Evolutionary conservation across 2,888 invertebrate genomes (phyloP).

Genomic region (Oscheius sp.): DNA sequence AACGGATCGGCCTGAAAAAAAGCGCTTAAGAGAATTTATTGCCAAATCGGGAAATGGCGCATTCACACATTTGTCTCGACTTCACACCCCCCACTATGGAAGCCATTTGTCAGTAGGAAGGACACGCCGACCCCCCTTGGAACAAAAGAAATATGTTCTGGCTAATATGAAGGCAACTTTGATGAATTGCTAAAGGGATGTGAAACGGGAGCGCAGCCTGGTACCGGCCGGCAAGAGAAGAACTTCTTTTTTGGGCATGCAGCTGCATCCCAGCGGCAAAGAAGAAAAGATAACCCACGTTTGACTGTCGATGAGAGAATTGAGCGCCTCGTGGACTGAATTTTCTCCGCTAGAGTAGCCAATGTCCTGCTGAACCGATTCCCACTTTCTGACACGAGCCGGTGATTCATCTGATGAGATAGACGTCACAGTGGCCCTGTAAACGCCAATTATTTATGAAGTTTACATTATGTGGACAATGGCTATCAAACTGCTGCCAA

Average conservation of each 20-base stretch:
- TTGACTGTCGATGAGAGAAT: slow-evolving; percentile 41
- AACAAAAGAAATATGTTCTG: slow-evolving; percentile 30
- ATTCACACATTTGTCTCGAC: slow-evolving; percentile 29
- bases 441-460: background rate
- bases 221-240: background rate
- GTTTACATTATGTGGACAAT: slow-evolving; percentile 3
- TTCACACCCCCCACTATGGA: slow-evolving; percentile 33
- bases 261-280: background rate
- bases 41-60: slow-evolving; percentile 3
- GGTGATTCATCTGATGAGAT: slow-evolving; percentile 49
- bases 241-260: background rate
- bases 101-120: slow-evolving; percentile 32
- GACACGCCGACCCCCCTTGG: slow-evolving; percentile 28
- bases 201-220: background rate
- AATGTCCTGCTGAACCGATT: slow-evolving; percentile 56
- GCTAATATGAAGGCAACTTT: slow-evolving; percentile 27
- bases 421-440: slow-evolving; percentile 47
- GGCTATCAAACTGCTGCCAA: background rate
- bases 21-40: background rate
- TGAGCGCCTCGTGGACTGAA: slow-evolving; percentile 57
- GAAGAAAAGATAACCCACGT: background rate
- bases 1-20: slow-evolving; percentile 23
- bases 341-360: slow-evolving; percentile 67
- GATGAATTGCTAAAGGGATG: slow-evolving; percentile 4
- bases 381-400: slow-evolving; percentile 44